Evolutionary conservation across 1,140 invertebrate species (phyloP).

Genomic region (Drosophila funebris): DNA sequence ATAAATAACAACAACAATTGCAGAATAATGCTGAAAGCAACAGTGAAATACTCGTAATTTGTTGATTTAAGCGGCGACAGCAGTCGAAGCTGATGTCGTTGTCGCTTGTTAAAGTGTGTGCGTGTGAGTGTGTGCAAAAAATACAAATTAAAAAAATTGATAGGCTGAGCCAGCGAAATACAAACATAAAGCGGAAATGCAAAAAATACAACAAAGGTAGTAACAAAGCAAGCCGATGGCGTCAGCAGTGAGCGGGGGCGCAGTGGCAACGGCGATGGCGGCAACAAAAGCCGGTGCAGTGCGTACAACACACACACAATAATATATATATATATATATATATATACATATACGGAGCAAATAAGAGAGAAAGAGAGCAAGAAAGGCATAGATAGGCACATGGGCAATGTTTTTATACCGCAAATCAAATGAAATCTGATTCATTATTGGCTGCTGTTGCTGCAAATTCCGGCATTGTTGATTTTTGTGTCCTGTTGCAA

Average conservation of each 20-base stretch:
- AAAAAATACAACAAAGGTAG: constrained; percentile 76
- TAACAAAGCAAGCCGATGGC: constrained; percentile 39
- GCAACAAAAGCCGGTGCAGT: constrained; percentile 74
- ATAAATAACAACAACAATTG: constrained; percentile 50
- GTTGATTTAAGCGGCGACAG: constrained; percentile 46
- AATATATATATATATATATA: not conserved
- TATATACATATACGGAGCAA: not conserved
- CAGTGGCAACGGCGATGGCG: constrained; percentile 27
- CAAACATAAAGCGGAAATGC: constrained; percentile 75
- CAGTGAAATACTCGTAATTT: constrained; percentile 56
- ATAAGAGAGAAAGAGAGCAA: not conserved
- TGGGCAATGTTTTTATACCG: constrained; percentile 28
- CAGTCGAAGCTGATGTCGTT: constrained; percentile 27
- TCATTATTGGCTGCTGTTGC: constrained; percentile 64
- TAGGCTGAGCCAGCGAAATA: constrained; percentile 58
- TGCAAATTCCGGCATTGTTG: constrained; percentile 69
- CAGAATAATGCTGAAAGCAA: constrained; percentile 44
- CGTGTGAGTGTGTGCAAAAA: constrained; percentile 34
- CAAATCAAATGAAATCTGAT: constrained; percentile 69
- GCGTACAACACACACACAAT: constrained; percentile 34
- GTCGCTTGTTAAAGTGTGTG: constrained; percentile 22
- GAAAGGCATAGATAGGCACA: not conserved
- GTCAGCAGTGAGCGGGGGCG: constrained; percentile 32
- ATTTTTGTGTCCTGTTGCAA: constrained; percentile 59
- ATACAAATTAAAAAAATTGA: constrained; percentile 51